phyloP scores from a whole-genome alignment of 1,140 invertebrate genomes.

The Drosophila triauraria region DNA sequence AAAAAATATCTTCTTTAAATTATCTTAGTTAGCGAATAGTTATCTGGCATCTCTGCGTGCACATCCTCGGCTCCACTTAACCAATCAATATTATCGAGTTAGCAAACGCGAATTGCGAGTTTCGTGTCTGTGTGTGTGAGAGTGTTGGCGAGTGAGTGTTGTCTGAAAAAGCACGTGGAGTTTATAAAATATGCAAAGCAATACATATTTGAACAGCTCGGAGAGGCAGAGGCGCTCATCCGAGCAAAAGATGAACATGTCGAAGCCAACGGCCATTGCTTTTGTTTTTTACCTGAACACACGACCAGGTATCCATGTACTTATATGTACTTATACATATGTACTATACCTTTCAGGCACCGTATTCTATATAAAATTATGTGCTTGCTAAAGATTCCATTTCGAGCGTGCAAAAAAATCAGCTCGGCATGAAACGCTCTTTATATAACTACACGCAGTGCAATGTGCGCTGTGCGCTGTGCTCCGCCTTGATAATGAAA shows the following conservation, averaged over 20 bases:
- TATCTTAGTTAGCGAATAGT: not conserved
- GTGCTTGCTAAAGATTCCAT: slow-evolving; percentile 20
- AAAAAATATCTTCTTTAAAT: not conserved
- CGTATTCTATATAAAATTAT: slow-evolving; percentile 39
- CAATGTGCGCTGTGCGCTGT: not conserved
- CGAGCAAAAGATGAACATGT: slow-evolving; percentile 51
- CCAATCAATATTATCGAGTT: slow-evolving; percentile 77
- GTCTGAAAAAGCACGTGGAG: slow-evolving; percentile 72
- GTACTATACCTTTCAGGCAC: not conserved
- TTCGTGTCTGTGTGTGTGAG: not conserved
- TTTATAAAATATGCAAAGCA: slow-evolving; percentile 75
- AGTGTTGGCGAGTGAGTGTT: slow-evolving; percentile 17
- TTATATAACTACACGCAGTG: not conserved
- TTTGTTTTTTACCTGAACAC: slow-evolving; percentile 39
- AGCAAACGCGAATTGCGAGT: slow-evolving; percentile 33
- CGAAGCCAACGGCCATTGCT: slow-evolving; percentile 46
- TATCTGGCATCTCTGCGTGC: not conserved
- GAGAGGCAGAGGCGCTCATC: slow-evolving; percentile 36
- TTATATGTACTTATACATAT: not conserved
- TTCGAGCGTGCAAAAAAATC: not conserved
- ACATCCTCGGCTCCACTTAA: slow-evolving; percentile 10
- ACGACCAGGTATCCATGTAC: slow-evolving; percentile 5
- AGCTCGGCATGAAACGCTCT: slow-evolving; percentile 12
- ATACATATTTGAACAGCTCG: slow-evolving; percentile 72
- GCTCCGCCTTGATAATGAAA: slow-evolving; percentile 26